phyloP scores from a whole-genome alignment of 1,140 invertebrate genomes.

The Drosophila malerkotliana region DNA sequence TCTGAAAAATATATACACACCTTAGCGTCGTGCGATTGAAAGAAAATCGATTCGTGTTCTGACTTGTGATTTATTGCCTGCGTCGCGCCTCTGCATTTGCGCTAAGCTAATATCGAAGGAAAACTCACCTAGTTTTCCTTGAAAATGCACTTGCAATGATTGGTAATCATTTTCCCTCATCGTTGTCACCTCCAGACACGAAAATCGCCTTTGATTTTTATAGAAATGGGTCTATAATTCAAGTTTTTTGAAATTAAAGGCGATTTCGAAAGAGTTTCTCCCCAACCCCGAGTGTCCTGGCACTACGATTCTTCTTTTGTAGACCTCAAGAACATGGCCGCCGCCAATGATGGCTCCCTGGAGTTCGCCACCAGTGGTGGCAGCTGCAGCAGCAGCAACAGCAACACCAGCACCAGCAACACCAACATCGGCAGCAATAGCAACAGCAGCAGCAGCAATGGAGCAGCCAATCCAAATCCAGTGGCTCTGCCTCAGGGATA shows the following conservation, averaged over 20 bases:
- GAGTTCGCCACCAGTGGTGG: slow-evolving; percentile 60
- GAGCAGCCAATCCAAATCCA: background rate
- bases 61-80: slow-evolving; percentile 54
- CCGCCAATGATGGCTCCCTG: slow-evolving; percentile 72
- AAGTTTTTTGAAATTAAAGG: background rate
- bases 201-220: slow-evolving; percentile 8
- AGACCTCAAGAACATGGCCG: slow-evolving; percentile 80
- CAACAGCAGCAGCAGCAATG: slow-evolving; percentile 32
- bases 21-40: slow-evolving; percentile 45
- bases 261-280: slow-evolving; percentile 2
- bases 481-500: slow-evolving; percentile 27
- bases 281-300: slow-evolving; percentile 24
- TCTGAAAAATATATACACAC: slow-evolving; percentile 56
- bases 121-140: slow-evolving; percentile 6
- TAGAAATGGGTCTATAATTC: background rate
- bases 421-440: slow-evolving; percentile 36
- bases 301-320: slow-evolving; percentile 60
- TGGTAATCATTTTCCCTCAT: slow-evolving; percentile 2
- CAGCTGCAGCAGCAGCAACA: slow-evolving; percentile 30
- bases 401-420: slow-evolving; percentile 25
- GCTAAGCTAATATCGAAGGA: slow-evolving; percentile 35
- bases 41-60: slow-evolving; percentile 43
- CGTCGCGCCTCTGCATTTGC: slow-evolving; percentile 52
- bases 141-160: slow-evolving; percentile 18
- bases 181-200: background rate